These are phyloP conservation scores for Aselliscus stoliczkanus DNA, from an alignment of 2,797 vertebrate genomes.

Conservation along the genomic window DNA sequence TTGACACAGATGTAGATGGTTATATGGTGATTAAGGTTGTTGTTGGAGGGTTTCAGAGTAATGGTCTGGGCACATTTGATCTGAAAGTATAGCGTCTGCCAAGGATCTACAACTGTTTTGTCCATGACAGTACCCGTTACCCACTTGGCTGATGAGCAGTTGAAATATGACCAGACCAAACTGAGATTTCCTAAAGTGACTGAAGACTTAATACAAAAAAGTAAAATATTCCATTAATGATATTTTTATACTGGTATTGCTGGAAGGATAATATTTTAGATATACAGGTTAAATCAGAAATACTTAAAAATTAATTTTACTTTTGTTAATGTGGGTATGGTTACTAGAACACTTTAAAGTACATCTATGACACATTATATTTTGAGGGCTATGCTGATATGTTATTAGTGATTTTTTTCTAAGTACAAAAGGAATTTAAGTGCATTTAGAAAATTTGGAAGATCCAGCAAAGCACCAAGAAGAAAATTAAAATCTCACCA, in stretches of 20 bases:
- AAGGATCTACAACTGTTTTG: background rate
- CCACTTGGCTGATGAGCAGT: background rate
- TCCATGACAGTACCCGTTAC: background rate
- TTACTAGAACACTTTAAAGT: background rate
- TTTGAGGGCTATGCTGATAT: background rate
- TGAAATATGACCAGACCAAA: background rate
- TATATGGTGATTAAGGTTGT: background rate
- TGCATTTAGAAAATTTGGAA: conserved; percentile 1
- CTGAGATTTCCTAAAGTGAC: background rate
- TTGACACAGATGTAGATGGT: background rate
- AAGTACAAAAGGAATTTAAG: background rate
- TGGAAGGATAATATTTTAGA: background rate
- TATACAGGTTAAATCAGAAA: background rate
- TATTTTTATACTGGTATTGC: background rate
- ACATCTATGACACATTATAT: background rate
- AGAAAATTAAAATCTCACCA: conserved; percentile 17
- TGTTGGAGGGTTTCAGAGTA: background rate
- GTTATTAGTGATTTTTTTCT: background rate
- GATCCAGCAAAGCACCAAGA: background rate
- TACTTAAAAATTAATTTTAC: conserved; percentile 3
- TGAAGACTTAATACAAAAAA: background rate
- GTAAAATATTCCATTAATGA: background rate
- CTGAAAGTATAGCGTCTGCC: background rate
- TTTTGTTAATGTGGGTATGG: background rate
- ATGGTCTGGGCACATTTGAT: background rate